phyloP scores from a whole-genome alignment of 1,140 invertebrate genomes.

The Lordiphosa collinella region DNA sequence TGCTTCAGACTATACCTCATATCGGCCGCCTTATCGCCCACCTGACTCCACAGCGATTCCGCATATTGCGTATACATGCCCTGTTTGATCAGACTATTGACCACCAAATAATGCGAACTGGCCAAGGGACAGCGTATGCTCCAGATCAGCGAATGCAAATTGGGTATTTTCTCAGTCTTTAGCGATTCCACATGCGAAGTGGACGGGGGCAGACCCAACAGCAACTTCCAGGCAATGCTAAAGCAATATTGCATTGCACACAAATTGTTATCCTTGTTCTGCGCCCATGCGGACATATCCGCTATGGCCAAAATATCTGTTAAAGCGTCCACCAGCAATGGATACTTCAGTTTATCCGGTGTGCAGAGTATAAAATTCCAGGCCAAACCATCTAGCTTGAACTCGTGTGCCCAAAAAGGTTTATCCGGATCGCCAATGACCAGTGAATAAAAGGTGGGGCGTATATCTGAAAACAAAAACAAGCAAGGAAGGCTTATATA shows the following conservation, averaged over 20 bases:
- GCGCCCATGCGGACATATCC: slow-evolving; percentile 83
- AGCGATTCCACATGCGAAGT: slow-evolving; percentile 91
- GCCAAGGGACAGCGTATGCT: slow-evolving; percentile 70
- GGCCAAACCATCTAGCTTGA: slow-evolving; percentile 95
- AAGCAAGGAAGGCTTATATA: too few species aligned
- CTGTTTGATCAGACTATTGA: slow-evolving; percentile 77
- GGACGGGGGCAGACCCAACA: slow-evolving; percentile 92
- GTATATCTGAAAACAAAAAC: slow-evolving; percentile 39
- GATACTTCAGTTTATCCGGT: slow-evolving; percentile 94
- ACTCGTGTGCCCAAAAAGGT: slow-evolving; percentile 83
- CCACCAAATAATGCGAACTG: slow-evolving; percentile 68
- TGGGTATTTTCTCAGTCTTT: slow-evolving; percentile 80
- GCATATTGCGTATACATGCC: slow-evolving; percentile 79
- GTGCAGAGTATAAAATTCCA: slow-evolving; percentile 95
- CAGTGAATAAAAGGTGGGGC: slow-evolving; percentile 77
- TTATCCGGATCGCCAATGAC: slow-evolving; percentile 51
- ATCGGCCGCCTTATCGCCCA: slow-evolving; percentile 68
- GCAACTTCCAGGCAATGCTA: slow-evolving; percentile 82
- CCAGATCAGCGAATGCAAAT: slow-evolving; percentile 82
- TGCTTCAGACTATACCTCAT: slow-evolving; percentile 70
- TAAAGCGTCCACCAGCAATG: slow-evolving; percentile 90
- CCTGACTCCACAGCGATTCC: slow-evolving; percentile 66
- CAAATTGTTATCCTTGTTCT: slow-evolving; percentile 84
- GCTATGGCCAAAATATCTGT: slow-evolving; percentile 89
- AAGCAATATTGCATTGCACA: slow-evolving; percentile 96